A percentile compares a stretch with the other conserved stretches of the same genome.
These are phyloP conservation scores for Corythaeola cristata DNA, from an alignment of 2,113 vertebrate species.

Conservation along the genomic window DNA sequence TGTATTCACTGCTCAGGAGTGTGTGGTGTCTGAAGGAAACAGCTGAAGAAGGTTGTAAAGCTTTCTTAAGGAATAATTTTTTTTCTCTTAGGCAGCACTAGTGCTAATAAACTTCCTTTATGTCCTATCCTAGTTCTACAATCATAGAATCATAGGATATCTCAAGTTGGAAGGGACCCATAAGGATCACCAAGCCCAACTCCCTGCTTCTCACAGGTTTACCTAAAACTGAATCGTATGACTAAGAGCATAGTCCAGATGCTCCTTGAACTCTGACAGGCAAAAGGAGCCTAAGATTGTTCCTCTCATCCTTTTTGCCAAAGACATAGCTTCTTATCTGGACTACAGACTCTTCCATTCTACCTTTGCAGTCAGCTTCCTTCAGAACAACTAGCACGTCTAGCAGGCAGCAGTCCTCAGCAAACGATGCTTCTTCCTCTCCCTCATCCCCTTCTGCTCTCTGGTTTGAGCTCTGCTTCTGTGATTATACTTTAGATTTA, in stretches of 20 bases:
- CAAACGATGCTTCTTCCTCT: not conserved
- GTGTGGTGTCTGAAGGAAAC: not conserved
- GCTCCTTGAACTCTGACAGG: not conserved
- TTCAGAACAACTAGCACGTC: not conserved
- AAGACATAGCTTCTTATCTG: not conserved
- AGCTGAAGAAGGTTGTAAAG: not conserved
- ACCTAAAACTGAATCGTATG: not conserved
- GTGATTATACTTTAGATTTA: not conserved
- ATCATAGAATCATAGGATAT: not conserved
- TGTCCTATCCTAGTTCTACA: not conserved
- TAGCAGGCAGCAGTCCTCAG: not conserved
- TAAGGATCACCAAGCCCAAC: not conserved
- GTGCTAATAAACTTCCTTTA: not conserved
- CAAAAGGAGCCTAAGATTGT: not conserved
- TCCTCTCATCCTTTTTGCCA: not conserved
- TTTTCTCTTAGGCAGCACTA: not conserved
- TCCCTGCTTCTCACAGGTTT: not conserved
- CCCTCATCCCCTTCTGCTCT: not conserved
- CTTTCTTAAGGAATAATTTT: not conserved
- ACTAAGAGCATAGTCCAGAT: not conserved
- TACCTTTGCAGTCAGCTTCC: not conserved
- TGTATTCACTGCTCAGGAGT: not conserved
- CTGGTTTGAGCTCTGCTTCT: not conserved
- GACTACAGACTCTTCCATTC: not conserved
- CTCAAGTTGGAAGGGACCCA: not conserved